These are phyloP conservation scores for Drosophila mercatorum DNA, from an alignment of 2,888 invertebrate genomes.

Conservation along the genomic window DNA sequence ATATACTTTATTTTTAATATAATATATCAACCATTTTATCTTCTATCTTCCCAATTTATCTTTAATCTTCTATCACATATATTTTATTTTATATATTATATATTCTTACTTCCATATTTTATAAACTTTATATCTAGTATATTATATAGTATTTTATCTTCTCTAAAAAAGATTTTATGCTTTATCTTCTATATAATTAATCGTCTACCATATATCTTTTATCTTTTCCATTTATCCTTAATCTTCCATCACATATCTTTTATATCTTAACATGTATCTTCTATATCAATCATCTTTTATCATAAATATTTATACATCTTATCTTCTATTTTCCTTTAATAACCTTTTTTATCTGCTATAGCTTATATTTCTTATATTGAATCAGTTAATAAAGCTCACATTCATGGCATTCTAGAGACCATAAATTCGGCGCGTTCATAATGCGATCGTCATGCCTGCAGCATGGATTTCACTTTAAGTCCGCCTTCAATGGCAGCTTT, in stretches of 20 bases:
- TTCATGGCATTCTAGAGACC: not conserved
- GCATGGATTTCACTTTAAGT: slow-evolving; percentile 8
- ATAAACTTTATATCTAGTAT: too few species aligned
- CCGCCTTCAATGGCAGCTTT: slow-evolving; percentile 3
- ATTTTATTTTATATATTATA: not conserved
- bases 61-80: not conserved
- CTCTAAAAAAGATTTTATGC: not conserved
- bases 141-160: not conserved
- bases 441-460: slow-evolving; percentile 21
- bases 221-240: not conserved
- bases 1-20: too few species aligned
- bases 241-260: too few species aligned
- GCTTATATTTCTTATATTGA: too few species aligned
- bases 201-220: not conserved
- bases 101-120: too few species aligned
- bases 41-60: not conserved
- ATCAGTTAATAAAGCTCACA: too few species aligned
- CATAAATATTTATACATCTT: too few species aligned
- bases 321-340: not conserved
- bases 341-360: not conserved
- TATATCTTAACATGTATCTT: too few species aligned
- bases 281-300: too few species aligned
- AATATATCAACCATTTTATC: not conserved
- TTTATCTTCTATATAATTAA: not conserved
- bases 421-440: slow-evolving; percentile 7